A percentile compares a stretch with the other conserved stretches of the same genome.
These are phyloP conservation scores for Nowickia ferox DNA, from an alignment of 2,888 invertebrate genomes.

Conservation along the genomic window DNA sequence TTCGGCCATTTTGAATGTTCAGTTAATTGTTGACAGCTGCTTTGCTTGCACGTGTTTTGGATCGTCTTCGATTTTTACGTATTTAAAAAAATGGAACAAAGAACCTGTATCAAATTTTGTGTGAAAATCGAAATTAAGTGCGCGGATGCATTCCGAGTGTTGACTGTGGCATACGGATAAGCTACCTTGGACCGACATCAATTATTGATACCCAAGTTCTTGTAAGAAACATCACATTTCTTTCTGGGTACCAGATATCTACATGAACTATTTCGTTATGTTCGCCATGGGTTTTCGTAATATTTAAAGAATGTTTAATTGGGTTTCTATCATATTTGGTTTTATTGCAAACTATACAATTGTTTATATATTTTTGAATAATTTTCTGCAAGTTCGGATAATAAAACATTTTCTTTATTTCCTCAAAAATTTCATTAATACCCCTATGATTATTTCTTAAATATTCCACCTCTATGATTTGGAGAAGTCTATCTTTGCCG, in stretches of 20 bases:
- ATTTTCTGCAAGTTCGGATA: constrained; percentile 44
- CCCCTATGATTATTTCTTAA: constrained; percentile 43
- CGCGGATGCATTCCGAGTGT: no score
- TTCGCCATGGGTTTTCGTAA: not conserved
- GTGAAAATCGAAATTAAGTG: no score
- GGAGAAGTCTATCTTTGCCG: constrained; percentile 13
- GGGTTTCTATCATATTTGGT: constrained; percentile 50
- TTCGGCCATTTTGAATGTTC: no score
- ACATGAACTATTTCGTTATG: not conserved
- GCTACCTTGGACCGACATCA: no score
- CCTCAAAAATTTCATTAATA: no score
- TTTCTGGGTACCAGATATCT: constrained; percentile 2
- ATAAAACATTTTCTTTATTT: constrained; percentile 36
- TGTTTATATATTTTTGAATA: no score
- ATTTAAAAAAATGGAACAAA: no score
- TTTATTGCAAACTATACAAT: constrained; percentile 30
- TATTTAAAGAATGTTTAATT: constrained; percentile 13
- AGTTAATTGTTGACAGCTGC: no score
- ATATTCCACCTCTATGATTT: constrained; percentile 40
- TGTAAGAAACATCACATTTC: constrained; percentile 1
- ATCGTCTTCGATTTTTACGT: no score
- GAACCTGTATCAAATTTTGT: no score
- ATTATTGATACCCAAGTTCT: constrained; percentile 32
- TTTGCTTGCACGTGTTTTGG: no score
- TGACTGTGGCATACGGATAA: no score